A percentile compares a stretch with the other conserved stretches of the same genome.
These are phyloP conservation scores for Lepidocyrtinus sp. DNA, from an alignment of 2,888 invertebrate species.

Conservation along the genomic window DNA sequence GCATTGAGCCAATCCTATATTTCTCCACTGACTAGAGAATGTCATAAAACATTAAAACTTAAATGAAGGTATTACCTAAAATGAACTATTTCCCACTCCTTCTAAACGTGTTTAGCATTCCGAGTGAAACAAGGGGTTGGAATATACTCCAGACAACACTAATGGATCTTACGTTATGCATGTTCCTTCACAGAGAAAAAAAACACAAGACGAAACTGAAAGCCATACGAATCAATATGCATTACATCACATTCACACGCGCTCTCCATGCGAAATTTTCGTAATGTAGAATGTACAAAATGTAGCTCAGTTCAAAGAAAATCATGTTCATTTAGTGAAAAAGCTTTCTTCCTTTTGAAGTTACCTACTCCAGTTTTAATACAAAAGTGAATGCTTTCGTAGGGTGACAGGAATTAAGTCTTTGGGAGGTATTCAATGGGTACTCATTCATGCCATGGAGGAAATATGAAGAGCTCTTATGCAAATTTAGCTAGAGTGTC, in stretches of 20 bases:
- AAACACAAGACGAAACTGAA: neutral
- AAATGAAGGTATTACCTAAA: neutral
- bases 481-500: neutral
- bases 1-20: neutral
- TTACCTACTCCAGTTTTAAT: neutral
- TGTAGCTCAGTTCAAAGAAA: neutral
- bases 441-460: neutral
- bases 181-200: neutral
- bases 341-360: slow-evolving; percentile 37
- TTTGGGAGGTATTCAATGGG: neutral
- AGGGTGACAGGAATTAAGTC: neutral
- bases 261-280: slow-evolving; percentile 53
- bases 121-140: slow-evolving; percentile 23
- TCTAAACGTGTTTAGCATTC: slow-evolving; percentile 64
- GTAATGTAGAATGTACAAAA: slow-evolving; percentile 42
- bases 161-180: neutral
- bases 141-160: neutral
- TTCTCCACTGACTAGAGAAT: neutral
- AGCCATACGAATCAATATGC: slow-evolving; percentile 66
- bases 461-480: no score
- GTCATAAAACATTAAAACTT: neutral
- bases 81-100: neutral
- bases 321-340: no score
- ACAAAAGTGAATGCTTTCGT: no score
- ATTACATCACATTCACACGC: slow-evolving; percentile 66